phyloP scores from a whole-genome alignment of 2,888 invertebrate genomes.

The Xanthia togata region DNA sequence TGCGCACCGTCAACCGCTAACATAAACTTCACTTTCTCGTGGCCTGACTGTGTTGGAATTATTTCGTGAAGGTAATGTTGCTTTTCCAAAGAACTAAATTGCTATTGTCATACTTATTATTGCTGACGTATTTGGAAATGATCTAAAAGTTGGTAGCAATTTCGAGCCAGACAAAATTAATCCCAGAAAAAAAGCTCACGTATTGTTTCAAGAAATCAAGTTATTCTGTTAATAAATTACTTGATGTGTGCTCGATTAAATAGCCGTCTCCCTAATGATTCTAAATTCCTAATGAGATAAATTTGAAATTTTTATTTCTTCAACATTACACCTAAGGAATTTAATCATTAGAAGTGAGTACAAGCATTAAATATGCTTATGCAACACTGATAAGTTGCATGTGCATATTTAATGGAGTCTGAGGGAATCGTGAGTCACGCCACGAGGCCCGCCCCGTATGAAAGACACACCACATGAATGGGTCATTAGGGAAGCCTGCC shows the following conservation, averaged over 20 bases:
- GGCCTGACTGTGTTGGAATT: constrained; percentile 63
- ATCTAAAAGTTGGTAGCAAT: background rate
- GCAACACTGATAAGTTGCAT: constrained; percentile 52
- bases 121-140: constrained; percentile 1
- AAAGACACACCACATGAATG: constrained; percentile 81
- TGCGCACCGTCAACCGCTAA: constrained; percentile 69
- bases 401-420: constrained; percentile 67
- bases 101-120: constrained; percentile 6
- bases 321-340: background rate
- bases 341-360: constrained; percentile 49
- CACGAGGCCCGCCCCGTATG: constrained; percentile 67
- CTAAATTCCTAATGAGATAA: background rate
- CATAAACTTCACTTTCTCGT: constrained; percentile 78
- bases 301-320: background rate
- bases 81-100: constrained; percentile 25
- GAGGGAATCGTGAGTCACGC: constrained; percentile 78
- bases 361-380: background rate
- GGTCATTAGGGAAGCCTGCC: constrained; percentile 80
- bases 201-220: background rate
- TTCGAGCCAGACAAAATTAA: background rate
- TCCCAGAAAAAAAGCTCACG: too few species aligned
- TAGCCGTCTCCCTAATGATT: background rate
- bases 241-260: background rate
- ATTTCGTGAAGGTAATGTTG: constrained; percentile 42
- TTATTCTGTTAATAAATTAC: background rate